Percentiles rank a stretch among this genome's conserved stretches.
These are phyloP conservation scores for Daubentonia madagascariensis DNA, from an alignment of 2,113 vertebrate genomes.

Conservation along the genomic window DNA sequence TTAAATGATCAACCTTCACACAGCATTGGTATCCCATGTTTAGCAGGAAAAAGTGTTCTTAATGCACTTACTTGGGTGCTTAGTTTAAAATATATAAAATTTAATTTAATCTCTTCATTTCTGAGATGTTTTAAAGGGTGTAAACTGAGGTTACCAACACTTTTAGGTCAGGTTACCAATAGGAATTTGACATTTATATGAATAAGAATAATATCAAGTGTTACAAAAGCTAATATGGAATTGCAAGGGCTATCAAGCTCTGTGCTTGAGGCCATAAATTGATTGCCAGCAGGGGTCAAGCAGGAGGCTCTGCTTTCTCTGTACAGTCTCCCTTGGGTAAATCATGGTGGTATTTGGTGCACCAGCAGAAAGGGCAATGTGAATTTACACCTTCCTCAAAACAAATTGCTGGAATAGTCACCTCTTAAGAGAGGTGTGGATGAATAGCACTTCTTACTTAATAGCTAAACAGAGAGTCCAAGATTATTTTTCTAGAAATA, in stretches of 20 bases:
- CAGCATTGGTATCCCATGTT: not conserved
- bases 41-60: not conserved
- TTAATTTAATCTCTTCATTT: conserved; percentile 34
- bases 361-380: not conserved
- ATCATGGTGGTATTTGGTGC: no score
- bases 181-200: conserved; percentile 62
- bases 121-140: conserved; percentile 43
- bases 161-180: conserved; percentile 35
- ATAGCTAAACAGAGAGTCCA: not conserved
- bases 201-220: conserved; percentile 58
- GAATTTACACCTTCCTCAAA: conserved; percentile 23
- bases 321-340: not conserved
- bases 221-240: conserved; percentile 34
- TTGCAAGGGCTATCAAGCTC: not conserved
- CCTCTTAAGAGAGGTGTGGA: not conserved
- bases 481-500: conserved; percentile 22
- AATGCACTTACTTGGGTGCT: conserved; percentile 10
- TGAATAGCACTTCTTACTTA: conserved; percentile 9
- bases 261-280: conserved; percentile 15
- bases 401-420: not conserved
- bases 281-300: conserved; percentile 45
- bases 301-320: not conserved
- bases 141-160: conserved; percentile 37
- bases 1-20: not conserved
- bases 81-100: conserved; percentile 40